Percentiles rank a stretch among this genome's conserved stretches.
Conservation (phyloP, 2,888 invertebrate species). For the Hyposoter dolosus region DNA sequence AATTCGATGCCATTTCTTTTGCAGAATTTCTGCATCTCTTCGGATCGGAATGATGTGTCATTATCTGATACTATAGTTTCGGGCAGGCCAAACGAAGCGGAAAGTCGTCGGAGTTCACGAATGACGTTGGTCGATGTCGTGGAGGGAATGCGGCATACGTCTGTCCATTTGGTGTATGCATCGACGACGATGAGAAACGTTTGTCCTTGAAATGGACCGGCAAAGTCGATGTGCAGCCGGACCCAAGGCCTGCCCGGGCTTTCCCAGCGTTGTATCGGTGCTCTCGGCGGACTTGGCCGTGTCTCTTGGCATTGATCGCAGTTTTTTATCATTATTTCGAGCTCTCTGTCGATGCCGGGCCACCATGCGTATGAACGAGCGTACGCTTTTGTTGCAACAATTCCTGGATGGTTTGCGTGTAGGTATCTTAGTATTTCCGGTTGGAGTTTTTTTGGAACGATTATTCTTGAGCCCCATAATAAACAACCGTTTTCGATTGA, state of each 20-base stretch:
- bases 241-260: no score
- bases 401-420: constrained; percentile 20
- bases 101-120: constrained; percentile 53
- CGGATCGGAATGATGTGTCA: constrained; percentile 71
- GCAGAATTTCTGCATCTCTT: constrained; percentile 71
- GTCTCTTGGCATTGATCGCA: constrained; percentile 25
- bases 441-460: constrained; percentile 11
- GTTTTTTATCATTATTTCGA: constrained; percentile 49
- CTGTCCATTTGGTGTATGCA: constrained; percentile 26
- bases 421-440: constrained; percentile 43
- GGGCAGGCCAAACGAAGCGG: constrained; percentile 72
- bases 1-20: constrained; percentile 66
- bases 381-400: constrained; percentile 44
- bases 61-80: constrained; percentile 64
- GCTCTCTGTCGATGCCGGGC: constrained; percentile 54
- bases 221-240: no score
- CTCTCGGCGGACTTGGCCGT: no score
- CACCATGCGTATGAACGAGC: constrained; percentile 51
- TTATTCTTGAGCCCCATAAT: no score
- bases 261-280: no score
- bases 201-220: no score
- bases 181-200: no score
- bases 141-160: constrained; percentile 38
- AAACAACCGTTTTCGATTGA: no score
- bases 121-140: constrained; percentile 63